phyloP scores from a whole-genome alignment of 2,888 invertebrate species.

The Hybos culiciformis region DNA sequence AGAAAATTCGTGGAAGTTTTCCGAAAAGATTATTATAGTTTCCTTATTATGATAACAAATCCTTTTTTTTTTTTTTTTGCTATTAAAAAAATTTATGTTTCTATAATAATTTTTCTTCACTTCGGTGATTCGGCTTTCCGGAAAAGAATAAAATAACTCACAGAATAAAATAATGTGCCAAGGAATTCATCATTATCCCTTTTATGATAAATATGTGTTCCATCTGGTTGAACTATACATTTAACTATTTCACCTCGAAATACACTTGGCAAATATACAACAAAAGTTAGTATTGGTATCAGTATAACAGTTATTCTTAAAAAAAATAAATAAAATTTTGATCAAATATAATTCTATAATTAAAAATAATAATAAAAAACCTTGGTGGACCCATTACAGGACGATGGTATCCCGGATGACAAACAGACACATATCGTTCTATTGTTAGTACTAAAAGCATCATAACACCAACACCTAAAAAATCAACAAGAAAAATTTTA shows the following conservation, averaged over 20 bases:
- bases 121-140: no score
- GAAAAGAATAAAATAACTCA: no score
- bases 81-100: no score
- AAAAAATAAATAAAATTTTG: neutral
- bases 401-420: conserved; percentile 53
- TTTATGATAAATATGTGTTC: conserved; percentile 44
- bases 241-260: conserved; percentile 47
- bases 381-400: conserved; percentile 52
- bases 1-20: no score
- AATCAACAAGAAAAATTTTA: neutral
- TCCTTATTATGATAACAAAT: no score
- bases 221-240: conserved; percentile 39
- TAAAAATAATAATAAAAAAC: conserved; percentile 17
- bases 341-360: neutral
- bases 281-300: conserved; percentile 49
- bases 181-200: conserved; percentile 40
- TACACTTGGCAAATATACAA: conserved; percentile 54
- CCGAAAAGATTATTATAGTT: no score
- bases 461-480: conserved; percentile 54
- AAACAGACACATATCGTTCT: conserved; percentile 61
- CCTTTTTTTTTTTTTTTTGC: no score
- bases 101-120: no score
- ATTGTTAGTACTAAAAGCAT: conserved; percentile 60
- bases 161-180: conserved; percentile 40
- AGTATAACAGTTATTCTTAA: conserved; percentile 43